A percentile compares a stretch with the other conserved stretches of the same genome.
phyloP scores from a whole-genome alignment of 1,140 invertebrate genomes.

The roundworm (Caenorhabditis elegans) region WBcel235 BX284605.5:5981501-5982000 shows the following conservation, averaged over 20 bases:
- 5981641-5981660: not conserved
- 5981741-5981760: not conserved
- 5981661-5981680: too few species aligned
- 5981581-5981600: slow-evolving; percentile 22
- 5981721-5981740: too few species aligned
- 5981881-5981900: slow-evolving; percentile 25
- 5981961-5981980: not conserved
- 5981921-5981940: not conserved
- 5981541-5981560: not conserved
- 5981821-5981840: not conserved
- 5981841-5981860: not conserved
- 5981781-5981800: slow-evolving; percentile 19
- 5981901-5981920: not conserved
- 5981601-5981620: not conserved
- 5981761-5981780: not conserved
- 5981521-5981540: not conserved
- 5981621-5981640: slow-evolving; percentile 4
- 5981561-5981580: not conserved
- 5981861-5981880: not conserved
- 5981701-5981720: too few species aligned
- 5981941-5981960: slow-evolving; percentile 5
- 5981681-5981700: too few species aligned
- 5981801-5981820: slow-evolving; percentile 9
- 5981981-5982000: too few species aligned
- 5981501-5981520: not conserved